phyloP scores from a whole-genome alignment of 2,888 invertebrate species.

The Acrocyrtus sp. region DNA sequence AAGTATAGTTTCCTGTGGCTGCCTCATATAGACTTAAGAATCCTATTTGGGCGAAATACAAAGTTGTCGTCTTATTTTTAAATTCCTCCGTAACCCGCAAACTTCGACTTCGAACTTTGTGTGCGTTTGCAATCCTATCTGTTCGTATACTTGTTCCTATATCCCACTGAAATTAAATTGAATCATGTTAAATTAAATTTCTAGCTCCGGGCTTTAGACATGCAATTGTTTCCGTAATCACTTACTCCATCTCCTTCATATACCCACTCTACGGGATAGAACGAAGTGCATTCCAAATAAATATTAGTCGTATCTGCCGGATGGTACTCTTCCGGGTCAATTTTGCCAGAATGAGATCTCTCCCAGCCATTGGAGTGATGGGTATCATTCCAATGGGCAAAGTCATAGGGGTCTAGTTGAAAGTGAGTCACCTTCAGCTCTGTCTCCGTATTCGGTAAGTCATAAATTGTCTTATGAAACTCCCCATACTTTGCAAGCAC shows the following conservation, averaged over 20 bases:
- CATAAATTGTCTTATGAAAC: slow-evolving; percentile 43
- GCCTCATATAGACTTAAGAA: slow-evolving; percentile 40
- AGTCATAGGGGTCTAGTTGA: slow-evolving; percentile 35
- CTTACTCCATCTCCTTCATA: slow-evolving; percentile 47
- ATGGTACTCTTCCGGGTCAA: slow-evolving; percentile 37
- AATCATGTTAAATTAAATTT: too few species aligned
- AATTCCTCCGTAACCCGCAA: slow-evolving; percentile 42
- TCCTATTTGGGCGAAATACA: slow-evolving; percentile 50
- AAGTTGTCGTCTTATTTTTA: slow-evolving; percentile 41
- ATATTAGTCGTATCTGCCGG: slow-evolving; percentile 30
- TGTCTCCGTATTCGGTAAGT: slow-evolving; percentile 47
- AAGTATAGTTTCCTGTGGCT: slow-evolving; percentile 47
- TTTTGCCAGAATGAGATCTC: slow-evolving; percentile 23
- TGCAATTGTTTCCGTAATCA: background rate
- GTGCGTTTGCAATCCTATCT: slow-evolving; percentile 36
- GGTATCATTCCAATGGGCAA: slow-evolving; percentile 45
- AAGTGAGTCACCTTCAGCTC: slow-evolving; percentile 29
- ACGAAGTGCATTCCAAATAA: slow-evolving; percentile 46
- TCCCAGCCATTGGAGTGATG: slow-evolving; percentile 47
- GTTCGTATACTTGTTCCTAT: slow-evolving; percentile 37
- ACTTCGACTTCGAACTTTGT: slow-evolving; percentile 39
- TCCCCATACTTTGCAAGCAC: slow-evolving; percentile 50
- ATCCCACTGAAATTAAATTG: slow-evolving; percentile 31
- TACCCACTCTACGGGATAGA: slow-evolving; percentile 53
- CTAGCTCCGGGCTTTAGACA: too few species aligned